Percentiles rank a stretch among this genome's conserved stretches.
phyloP scores from a whole-genome alignment of 2,888 invertebrate species.

The Cerastis leucographa region DNA sequence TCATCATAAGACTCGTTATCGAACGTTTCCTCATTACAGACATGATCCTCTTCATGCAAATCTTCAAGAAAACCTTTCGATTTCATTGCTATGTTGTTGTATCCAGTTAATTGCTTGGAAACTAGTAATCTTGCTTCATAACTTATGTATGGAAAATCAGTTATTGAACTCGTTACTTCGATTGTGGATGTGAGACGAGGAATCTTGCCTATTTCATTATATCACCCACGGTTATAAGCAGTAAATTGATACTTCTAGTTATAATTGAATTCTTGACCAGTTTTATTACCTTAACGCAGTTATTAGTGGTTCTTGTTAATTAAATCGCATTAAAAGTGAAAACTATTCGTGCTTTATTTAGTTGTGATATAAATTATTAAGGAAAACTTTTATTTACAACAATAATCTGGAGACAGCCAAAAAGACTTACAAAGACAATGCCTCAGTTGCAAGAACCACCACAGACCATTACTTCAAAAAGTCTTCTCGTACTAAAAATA shows the following conservation, averaged over 20 bases:
- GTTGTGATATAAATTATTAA: too few species aligned
- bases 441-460: constrained; percentile 24
- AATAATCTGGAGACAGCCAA: not conserved
- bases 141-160: constrained; percentile 60
- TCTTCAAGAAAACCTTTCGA: constrained; percentile 64
- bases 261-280: constrained; percentile 52
- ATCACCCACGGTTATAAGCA: constrained; percentile 41
- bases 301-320: constrained; percentile 34
- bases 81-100: constrained; percentile 60
- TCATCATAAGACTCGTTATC: constrained; percentile 59
- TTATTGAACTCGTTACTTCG: constrained; percentile 59
- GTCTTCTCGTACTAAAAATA: constrained; percentile 66
- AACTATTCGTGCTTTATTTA: constrained; percentile 14
- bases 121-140: constrained; percentile 59
- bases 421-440: constrained; percentile 34
- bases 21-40: constrained; percentile 35
- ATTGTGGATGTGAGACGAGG: constrained; percentile 50
- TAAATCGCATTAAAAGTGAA: constrained; percentile 23
- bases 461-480: constrained; percentile 43
- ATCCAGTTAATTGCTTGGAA: constrained; percentile 60
- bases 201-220: constrained; percentile 50
- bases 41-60: constrained; percentile 55
- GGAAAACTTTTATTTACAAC: too few species aligned
- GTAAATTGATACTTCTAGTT: constrained; percentile 43
- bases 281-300: constrained; percentile 39